phyloP scores from a whole-genome alignment of 2,797 vertebrate species.

The Pangasius sanitwongsei region DNA sequence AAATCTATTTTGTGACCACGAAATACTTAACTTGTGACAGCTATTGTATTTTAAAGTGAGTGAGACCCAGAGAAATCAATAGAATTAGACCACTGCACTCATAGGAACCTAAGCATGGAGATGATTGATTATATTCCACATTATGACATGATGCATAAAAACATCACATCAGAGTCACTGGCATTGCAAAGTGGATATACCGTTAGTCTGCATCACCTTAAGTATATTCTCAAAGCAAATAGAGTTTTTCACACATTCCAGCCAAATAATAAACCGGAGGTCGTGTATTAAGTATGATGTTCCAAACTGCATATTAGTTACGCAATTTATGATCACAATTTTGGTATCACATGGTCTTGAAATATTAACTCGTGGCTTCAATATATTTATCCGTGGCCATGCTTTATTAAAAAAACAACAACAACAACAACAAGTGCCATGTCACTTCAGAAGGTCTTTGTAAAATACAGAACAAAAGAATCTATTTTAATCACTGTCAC shows the following conservation, averaged over 20 bases:
- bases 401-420: not conserved
- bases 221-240: not conserved
- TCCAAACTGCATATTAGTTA: not conserved
- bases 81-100: not conserved
- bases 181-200: too few relatives aligned
- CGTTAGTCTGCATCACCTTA: not conserved
- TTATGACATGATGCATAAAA: slow-evolving; percentile 1
- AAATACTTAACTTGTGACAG: not conserved
- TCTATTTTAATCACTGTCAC: slow-evolving; percentile 31
- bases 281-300: too few relatives aligned
- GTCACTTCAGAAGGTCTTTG: slow-evolving; percentile 20
- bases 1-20: not conserved
- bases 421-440: not conserved
- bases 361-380: not conserved
- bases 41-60: slow-evolving; percentile 2
- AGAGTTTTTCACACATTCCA: not conserved
- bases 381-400: not conserved
- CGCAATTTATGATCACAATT: not conserved
- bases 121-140: slow-evolving; percentile 29
- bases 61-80: slow-evolving; percentile 11
- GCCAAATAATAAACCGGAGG: not conserved
- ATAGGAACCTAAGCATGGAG: not conserved
- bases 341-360: not conserved
- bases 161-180: not conserved
- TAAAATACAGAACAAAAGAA: slow-evolving; percentile 34